These are phyloP conservation scores for Hassar affinis DNA, from an alignment of 2,113 vertebrate species.

Conservation along the genomic window DNA sequence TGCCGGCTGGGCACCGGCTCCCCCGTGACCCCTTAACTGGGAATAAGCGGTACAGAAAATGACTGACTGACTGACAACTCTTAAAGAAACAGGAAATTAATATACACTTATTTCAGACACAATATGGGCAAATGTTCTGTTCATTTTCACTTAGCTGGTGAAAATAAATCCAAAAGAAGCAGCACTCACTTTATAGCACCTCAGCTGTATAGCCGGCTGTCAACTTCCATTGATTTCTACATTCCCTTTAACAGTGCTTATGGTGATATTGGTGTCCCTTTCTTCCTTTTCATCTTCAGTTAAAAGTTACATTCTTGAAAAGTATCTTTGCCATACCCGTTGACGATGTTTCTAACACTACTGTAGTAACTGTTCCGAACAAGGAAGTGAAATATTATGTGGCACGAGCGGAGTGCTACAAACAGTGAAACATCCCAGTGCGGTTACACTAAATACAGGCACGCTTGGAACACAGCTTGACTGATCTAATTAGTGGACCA, in stretches of 20 bases:
- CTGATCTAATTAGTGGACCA: neutral
- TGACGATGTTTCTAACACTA: neutral
- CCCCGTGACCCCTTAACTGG: too few species aligned
- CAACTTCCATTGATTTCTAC: neutral
- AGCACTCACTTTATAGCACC: neutral
- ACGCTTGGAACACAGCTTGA: neutral
- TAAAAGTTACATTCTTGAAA: neutral
- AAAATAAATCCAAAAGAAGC: neutral
- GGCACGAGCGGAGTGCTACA: too few species aligned
- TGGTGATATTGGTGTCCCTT: neutral
- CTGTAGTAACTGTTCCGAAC: neutral
- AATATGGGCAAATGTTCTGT: neutral
- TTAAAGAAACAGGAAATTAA: neutral
- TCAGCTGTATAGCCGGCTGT: neutral
- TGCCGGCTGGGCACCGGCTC: too few species aligned
- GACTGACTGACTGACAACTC: too few species aligned
- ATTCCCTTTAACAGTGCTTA: neutral
- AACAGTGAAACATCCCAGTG: too few species aligned
- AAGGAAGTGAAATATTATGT: neutral
- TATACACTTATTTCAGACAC: neutral
- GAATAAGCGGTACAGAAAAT: too few species aligned
- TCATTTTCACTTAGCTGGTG: neutral
- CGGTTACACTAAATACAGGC: too few species aligned
- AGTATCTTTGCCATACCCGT: neutral
- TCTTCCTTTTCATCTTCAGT: neutral